These are phyloP conservation scores for Petrocephalus microphthalmus DNA, from an alignment of 2,113 vertebrate species.

Conservation along the genomic window DNA sequence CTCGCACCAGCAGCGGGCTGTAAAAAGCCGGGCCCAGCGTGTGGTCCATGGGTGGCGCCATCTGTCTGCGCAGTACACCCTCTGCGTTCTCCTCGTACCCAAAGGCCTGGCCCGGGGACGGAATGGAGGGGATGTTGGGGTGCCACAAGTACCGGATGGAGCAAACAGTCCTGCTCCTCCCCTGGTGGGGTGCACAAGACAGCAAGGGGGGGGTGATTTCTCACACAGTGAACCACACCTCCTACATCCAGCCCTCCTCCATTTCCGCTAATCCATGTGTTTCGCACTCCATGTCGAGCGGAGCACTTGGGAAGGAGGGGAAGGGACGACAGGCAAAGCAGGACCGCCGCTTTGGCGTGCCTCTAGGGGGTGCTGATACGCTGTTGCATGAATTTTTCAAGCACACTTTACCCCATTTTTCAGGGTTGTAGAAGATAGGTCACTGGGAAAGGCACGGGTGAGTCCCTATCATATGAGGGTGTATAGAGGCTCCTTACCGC, in stretches of 20 bases:
- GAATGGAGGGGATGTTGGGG: slow-evolving; percentile 63
- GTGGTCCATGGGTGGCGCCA: slow-evolving; percentile 50
- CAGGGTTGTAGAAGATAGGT: neutral
- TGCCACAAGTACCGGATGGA: slow-evolving; percentile 36
- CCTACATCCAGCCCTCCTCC: neutral
- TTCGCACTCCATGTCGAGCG: neutral
- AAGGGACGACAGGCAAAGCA: neutral
- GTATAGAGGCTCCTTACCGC: slow-evolving; percentile 22
- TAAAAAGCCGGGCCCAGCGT: slow-evolving; percentile 69
- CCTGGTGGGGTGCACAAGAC: slow-evolving; percentile 14
- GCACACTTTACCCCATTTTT: neutral
- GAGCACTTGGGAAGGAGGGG: neutral
- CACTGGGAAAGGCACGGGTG: neutral
- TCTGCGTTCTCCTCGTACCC: slow-evolving; percentile 63
- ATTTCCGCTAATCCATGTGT: neutral
- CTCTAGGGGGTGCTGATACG: neutral
- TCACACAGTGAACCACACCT: neutral
- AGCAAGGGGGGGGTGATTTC: neutral
- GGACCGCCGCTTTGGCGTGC: neutral
- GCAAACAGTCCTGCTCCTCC: slow-evolving; percentile 40
- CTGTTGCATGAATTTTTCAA: neutral
- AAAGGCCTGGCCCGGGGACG: slow-evolving; percentile 57
- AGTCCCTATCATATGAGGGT: neutral
- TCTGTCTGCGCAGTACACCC: slow-evolving; percentile 52
- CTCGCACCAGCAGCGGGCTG: slow-evolving; percentile 56